Evolutionary conservation across 1,140 invertebrate species (phyloP).

Genomic region (Centruroides sculpturatus): DNA sequence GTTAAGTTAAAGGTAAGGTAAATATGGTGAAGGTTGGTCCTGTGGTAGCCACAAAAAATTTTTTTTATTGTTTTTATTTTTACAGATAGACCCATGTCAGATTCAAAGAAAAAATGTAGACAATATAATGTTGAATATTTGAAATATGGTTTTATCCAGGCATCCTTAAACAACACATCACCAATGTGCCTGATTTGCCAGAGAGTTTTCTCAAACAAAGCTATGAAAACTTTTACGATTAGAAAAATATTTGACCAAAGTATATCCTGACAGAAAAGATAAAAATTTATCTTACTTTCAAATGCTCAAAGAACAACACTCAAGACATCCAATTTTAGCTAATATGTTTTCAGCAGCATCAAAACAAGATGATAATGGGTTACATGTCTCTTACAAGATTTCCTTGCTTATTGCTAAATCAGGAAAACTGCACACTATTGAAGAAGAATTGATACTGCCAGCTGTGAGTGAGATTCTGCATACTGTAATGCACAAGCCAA

Average conservation of each 20-base stretch:
- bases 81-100: neutral
- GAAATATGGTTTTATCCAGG: slow-evolving; percentile 7
- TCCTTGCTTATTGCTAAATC: slow-evolving; percentile 13
- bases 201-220: slow-evolving; percentile 6
- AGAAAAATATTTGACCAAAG: slow-evolving; percentile 3
- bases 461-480: slow-evolving; percentile 3
- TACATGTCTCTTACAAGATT: slow-evolving; percentile 17
- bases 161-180: neutral
- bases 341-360: neutral
- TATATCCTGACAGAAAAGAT: slow-evolving; percentile 3
- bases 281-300: slow-evolving; percentile 8
- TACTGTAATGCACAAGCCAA: slow-evolving; percentile 4
- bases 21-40: too few relatives aligned
- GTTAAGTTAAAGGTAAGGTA: too few relatives aligned
- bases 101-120: slow-evolving; percentile 4
- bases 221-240: slow-evolving; percentile 6
- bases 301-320: neutral
- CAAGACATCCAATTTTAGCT: neutral
- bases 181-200: slow-evolving; percentile 6
- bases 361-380: slow-evolving; percentile 12
- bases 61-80: too few relatives aligned
- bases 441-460: slow-evolving; percentile 9
- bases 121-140: slow-evolving; percentile 6
- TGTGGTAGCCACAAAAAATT: too few relatives aligned
- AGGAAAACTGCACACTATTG: slow-evolving; percentile 12